Percentiles rank a stretch among this genome's conserved stretches.
phyloP scores from a whole-genome alignment of 2,888 invertebrate species.

The Entomobrya multifasciata region DNA sequence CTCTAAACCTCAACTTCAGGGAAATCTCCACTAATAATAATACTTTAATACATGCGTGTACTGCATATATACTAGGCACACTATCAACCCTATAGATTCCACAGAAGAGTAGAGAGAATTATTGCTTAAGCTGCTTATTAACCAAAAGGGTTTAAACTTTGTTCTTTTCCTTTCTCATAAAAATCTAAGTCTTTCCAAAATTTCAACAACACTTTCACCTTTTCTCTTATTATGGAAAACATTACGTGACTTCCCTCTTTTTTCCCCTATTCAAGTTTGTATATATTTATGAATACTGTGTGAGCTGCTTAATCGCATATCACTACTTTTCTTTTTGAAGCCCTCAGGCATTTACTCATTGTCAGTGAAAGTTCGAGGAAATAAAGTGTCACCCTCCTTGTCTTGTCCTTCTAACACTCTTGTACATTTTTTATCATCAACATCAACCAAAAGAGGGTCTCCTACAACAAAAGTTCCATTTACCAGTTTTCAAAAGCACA shows the following conservation, averaged over 20 bases:
- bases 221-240: not conserved
- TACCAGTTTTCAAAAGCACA: conserved; percentile 23
- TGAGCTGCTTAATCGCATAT: not conserved
- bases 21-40: not conserved
- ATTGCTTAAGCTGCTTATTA: conserved; percentile 27
- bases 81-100: not conserved
- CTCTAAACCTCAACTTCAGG: not conserved
- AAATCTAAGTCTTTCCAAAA: conserved; percentile 24
- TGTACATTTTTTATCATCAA: conserved; percentile 19
- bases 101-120: not conserved
- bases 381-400: conserved; percentile 53
- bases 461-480: conserved; percentile 53
- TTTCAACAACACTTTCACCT: conserved; percentile 39
- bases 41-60: not conserved
- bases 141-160: not conserved
- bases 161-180: conserved; percentile 4
- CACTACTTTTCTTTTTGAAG: not conserved
- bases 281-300: not conserved
- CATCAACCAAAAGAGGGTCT: not conserved
- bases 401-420: not conserved
- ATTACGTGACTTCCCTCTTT: not conserved
- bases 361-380: conserved; percentile 38
- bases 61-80: too few relatives aligned
- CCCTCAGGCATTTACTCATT: conserved; percentile 40
- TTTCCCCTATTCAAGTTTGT: too few relatives aligned